Evolutionary conservation across 2,113 vertebrate genomes (phyloP), one percentile per base, ranked within the genome.

Genomic region (Pelobates fuscus): DNA sequence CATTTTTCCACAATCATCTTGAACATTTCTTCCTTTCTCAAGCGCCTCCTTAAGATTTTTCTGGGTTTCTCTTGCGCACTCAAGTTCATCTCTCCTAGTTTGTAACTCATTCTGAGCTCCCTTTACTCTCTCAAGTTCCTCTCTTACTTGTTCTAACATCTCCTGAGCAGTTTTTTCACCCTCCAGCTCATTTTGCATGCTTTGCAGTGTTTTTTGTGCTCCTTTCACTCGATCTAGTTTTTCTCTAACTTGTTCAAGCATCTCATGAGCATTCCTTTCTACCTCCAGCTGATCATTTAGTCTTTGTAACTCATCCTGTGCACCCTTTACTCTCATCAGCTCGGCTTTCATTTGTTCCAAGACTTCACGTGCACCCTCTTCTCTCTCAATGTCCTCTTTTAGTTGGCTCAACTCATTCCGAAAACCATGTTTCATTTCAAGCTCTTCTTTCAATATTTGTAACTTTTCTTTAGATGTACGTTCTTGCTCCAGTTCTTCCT

Each of bases 401-500:
- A 49, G 1, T 29, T 41, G 32, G 8, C 60, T 8, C 15, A 29
- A 17, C 41, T 27, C 20, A 37, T 58, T 17, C 27, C 5, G 29
- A 30, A 27, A 12, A 5, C 27, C 60, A 20, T 37, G 5, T 52
- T 64, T 49, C 84, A 81, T 1, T 27, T 24, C 49, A 67, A 81
- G 2, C 86, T 81, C 23, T 46, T 75, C 60, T 15, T 32, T 32
- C 29, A 32, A 32, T 6, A 2, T 6, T 10, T 67, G 8, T 20
- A 58, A 58, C 3, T 58, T 27, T 18, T 54, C 27, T 14, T 58
- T 29, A 25, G 64, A 10, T 20, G 5, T n/a, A 32, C n/a, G 64
- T 73, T 76, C 64, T 32, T 81, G 84, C 78, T 86, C 81, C 27
- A 84, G 81, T 57, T 85, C 83, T 25, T 75, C 63, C 10, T 52